These are phyloP conservation scores for Sitophilus oryzae DNA, from an alignment of 1,140 invertebrate species.

Conservation along the genomic window DNA sequence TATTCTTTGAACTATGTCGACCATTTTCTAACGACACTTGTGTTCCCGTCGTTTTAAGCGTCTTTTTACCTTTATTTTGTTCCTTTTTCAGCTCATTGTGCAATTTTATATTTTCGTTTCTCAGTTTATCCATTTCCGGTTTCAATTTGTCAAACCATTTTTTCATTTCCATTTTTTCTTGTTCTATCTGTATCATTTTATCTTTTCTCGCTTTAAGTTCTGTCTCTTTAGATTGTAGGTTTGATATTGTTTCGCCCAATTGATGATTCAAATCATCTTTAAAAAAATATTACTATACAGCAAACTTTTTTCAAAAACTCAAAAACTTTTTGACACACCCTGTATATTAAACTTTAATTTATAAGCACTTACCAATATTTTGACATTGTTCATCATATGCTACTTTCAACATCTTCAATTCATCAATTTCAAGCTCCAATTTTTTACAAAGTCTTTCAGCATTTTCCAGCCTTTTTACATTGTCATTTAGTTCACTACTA, in stretches of 20 bases:
- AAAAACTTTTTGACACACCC: too few relatives aligned
- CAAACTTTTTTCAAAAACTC: too few relatives aligned
- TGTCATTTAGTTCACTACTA: conserved; percentile 14
- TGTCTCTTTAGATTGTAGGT: conserved; percentile 14
- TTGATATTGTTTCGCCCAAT: conserved; percentile 2
- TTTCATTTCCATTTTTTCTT: conserved; percentile 14
- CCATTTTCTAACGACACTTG: too few relatives aligned
- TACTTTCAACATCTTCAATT: too few relatives aligned
- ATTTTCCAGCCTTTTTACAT: conserved; percentile 4
- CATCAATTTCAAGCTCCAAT: background rate
- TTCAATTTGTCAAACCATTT: conserved; percentile 17
- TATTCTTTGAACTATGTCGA: too few relatives aligned
- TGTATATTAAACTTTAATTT: too few relatives aligned
- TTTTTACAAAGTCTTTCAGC: background rate
- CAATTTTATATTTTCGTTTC: conserved; percentile 13
- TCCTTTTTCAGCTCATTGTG: conserved; percentile 6
- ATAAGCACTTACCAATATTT: too few relatives aligned
- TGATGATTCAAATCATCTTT: background rate
- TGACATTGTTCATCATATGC: too few relatives aligned
- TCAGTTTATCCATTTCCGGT: conserved; percentile 15
- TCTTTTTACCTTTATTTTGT: too few relatives aligned
- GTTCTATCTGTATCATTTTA: conserved; percentile 1
- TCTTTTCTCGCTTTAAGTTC: background rate
- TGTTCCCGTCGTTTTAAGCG: too few relatives aligned
- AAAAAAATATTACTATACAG: too few relatives aligned